Conservation (phyloP, 2,113 vertebrate genomes). For the Catharus bicknelli region DNA sequence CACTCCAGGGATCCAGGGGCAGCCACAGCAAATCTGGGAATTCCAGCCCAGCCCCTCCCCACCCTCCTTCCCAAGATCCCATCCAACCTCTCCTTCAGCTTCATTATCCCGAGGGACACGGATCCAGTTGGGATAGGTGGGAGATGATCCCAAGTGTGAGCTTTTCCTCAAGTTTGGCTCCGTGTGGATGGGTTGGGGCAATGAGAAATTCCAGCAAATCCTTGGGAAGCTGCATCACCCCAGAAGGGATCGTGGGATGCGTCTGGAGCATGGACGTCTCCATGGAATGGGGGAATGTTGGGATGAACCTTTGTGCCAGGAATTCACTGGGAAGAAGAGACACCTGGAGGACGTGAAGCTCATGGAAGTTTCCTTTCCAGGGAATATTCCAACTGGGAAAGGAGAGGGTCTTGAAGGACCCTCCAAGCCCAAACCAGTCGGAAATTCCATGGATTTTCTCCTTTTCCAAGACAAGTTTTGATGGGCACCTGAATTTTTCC, state of each 20-base stretch:
- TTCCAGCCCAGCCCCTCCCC: neutral
- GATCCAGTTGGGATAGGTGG: neutral
- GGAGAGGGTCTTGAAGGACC: neutral
- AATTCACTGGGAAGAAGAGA: neutral
- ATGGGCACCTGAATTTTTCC: neutral
- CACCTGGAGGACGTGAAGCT: neutral
- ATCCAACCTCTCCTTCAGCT: neutral
- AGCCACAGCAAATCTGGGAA: neutral
- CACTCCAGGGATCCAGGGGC: neutral
- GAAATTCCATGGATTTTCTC: neutral
- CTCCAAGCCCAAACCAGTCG: neutral
- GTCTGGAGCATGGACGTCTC: neutral
- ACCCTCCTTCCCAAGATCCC: neutral
- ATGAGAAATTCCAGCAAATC: neutral
- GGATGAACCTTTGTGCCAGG: neutral
- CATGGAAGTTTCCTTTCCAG: neutral
- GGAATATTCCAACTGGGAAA: neutral
- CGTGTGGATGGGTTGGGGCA: fast-evolving
- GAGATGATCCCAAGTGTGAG: fast-evolving
- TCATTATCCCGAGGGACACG: fast-evolving
- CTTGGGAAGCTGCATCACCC: neutral
- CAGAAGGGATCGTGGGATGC: fast-evolving
- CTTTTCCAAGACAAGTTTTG: neutral
- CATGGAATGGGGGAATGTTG: neutral
- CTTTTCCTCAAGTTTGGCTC: neutral